Evolutionary conservation across 1,140 invertebrate species (phyloP).

Genomic region (Solenopsis invicta): DNA sequence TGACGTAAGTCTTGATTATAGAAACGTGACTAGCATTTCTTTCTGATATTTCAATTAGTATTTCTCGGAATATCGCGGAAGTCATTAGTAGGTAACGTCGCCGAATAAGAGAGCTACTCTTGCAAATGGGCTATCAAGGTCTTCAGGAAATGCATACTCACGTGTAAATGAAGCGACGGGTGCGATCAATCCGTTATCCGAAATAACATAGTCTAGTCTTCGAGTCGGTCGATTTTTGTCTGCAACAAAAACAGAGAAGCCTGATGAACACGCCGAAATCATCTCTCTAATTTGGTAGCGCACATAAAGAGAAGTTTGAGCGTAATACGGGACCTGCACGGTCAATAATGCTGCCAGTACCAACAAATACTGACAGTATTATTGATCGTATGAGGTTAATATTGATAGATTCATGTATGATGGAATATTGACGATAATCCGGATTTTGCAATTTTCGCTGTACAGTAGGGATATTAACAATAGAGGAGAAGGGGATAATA

Average conservation of each 20-base stretch:
- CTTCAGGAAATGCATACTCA: constrained; percentile 72
- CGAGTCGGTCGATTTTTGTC: constrained; percentile 80
- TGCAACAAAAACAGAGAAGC: constrained; percentile 68
- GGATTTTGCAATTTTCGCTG: too few relatives aligned
- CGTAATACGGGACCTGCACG: too few relatives aligned
- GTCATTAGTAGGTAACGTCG: constrained; percentile 34
- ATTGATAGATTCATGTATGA: too few relatives aligned
- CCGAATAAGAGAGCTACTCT: constrained; percentile 9
- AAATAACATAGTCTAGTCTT: constrained; percentile 84
- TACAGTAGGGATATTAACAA: too few relatives aligned
- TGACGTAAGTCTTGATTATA: constrained; percentile 33
- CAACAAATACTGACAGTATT: too few relatives aligned
- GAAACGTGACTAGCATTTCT: neutral
- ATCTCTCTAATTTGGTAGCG: neutral
- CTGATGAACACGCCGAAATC: neutral
- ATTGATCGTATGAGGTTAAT: too few relatives aligned
- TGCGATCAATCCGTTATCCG: constrained; percentile 85
- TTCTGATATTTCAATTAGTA: constrained; percentile 21
- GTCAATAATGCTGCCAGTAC: too few relatives aligned
- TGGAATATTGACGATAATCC: too few relatives aligned
- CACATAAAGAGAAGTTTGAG: too few relatives aligned
- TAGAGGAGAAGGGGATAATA: too few relatives aligned
- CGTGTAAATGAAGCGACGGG: constrained; percentile 86
- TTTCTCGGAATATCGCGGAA: constrained; percentile 1
- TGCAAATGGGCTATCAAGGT: neutral